Evolutionary conservation across 2,888 invertebrate genomes (phyloP).

Genomic region (Panzeria rudis): DNA sequence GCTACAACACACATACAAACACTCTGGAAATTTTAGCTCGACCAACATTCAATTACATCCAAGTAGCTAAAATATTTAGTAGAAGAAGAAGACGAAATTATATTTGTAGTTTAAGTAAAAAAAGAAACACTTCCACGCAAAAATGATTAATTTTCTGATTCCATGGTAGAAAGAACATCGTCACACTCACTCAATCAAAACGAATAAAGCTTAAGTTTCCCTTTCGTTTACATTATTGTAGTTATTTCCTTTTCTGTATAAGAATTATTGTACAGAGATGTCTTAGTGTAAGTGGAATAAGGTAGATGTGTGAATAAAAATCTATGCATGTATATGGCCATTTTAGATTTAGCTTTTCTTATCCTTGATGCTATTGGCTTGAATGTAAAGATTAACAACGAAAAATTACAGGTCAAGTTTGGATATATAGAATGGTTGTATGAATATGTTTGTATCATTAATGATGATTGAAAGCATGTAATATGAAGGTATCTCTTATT

Average conservation of each 20-base stretch:
- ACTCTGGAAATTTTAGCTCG: not conserved
- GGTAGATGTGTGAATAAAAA: not conserved
- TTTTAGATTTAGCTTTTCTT: not conserved
- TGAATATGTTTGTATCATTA: not conserved
- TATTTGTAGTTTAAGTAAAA: slow-evolving; percentile 23
- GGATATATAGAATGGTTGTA: not conserved
- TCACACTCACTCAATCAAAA: slow-evolving; percentile 57
- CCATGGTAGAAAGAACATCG: slow-evolving; percentile 45
- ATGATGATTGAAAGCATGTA: not conserved
- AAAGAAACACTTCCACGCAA: not conserved
- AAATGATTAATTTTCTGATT: slow-evolving; percentile 64
- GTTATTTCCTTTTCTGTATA: slow-evolving; percentile 23
- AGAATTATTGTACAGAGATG: slow-evolving; percentile 5
- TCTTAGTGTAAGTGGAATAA: not conserved
- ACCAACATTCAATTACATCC: slow-evolving; percentile 10
- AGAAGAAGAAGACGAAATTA: slow-evolving; percentile 1
- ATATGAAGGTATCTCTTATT: slow-evolving; percentile 27
- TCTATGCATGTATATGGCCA: not conserved
- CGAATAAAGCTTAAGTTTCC: slow-evolving; percentile 47
- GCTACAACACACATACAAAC: not conserved
- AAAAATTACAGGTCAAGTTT: slow-evolving; percentile 60
- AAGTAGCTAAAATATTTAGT: slow-evolving; percentile 26
- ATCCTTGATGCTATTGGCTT: not conserved
- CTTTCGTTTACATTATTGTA: slow-evolving; percentile 1
- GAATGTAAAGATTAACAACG: slow-evolving; percentile 17